phyloP scores from a whole-genome alignment of 2,797 vertebrate genomes.

The Rhynchonycteris naso region DNA sequence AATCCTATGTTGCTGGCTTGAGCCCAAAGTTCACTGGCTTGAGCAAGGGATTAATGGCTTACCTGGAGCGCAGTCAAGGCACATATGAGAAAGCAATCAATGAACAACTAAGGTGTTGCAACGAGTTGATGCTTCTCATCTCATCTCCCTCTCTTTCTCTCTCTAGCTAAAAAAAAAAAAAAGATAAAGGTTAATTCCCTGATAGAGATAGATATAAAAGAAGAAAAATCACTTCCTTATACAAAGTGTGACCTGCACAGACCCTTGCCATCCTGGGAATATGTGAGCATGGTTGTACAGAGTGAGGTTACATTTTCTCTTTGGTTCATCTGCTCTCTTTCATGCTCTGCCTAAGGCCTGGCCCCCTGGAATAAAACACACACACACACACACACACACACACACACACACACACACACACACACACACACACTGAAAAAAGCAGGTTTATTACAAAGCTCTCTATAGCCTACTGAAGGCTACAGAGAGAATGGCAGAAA shows the following conservation, averaged over 20 bases:
- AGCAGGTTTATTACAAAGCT: neutral
- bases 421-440: neutral
- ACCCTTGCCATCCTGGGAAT: neutral
- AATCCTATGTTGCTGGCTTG: no score
- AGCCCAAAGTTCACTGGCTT: no score
- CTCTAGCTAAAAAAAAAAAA: neutral
- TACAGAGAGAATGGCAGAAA: neutral
- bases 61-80: no score
- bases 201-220: neutral
- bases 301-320: neutral
- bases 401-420: no score
- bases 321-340: neutral
- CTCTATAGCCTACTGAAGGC: neutral
- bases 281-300: neutral
- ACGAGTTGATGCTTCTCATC: no score
- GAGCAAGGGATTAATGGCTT: no score
- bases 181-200: neutral
- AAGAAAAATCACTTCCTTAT: constrained; percentile 9
- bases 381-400: no score
- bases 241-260: neutral
- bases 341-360: neutral
- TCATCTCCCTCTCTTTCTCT: no score
- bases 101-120: no score
- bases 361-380: neutral
- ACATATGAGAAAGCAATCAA: no score